Percentiles rank a stretch among this genome's conserved stretches.
These are phyloP conservation scores for Pseudopipra pipra DNA, from an alignment of 2,113 vertebrate genomes.

Conservation along the genomic window DNA sequence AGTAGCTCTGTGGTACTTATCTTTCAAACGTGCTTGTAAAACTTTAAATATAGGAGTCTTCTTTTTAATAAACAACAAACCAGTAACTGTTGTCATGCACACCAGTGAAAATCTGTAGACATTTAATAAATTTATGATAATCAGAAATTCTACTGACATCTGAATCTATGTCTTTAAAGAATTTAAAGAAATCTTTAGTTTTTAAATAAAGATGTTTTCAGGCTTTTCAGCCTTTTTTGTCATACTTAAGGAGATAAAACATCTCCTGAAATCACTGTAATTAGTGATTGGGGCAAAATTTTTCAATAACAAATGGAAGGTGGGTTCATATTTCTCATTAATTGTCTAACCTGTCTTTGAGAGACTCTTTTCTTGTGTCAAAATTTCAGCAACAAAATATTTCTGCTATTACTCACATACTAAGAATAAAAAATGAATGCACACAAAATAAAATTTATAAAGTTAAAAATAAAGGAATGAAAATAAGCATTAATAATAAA, in stretches of 20 bases:
- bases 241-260: background rate
- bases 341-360: background rate
- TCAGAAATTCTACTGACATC: background rate
- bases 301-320: background rate
- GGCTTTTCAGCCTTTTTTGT: background rate
- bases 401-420: background rate
- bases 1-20: background rate
- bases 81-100: background rate
- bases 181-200: background rate
- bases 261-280: background rate
- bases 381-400: background rate
- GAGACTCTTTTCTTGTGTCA: background rate
- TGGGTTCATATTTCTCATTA: background rate
- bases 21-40: background rate
- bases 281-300: background rate
- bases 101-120: background rate
- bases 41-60: background rate
- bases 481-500: background rate
- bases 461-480: background rate
- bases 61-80: background rate
- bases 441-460: background rate
- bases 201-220: background rate
- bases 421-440: background rate
- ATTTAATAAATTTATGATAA: background rate
- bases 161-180: background rate